These are phyloP conservation scores for Onychomys torridus DNA, from an alignment of 2,797 vertebrate genomes.

Conservation along the genomic window DNA sequence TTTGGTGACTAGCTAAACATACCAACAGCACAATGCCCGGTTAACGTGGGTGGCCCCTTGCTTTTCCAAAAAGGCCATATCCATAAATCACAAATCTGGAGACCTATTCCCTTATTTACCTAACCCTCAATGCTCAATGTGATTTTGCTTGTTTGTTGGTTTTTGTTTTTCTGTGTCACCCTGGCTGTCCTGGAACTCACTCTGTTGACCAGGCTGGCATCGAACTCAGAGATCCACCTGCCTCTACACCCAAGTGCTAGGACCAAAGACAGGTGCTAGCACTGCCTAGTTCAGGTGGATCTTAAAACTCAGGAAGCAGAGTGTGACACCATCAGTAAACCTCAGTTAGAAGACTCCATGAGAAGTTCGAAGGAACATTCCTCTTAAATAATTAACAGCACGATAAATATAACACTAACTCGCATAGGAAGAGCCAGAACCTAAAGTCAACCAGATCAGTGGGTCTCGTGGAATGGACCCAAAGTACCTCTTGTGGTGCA, in stretches of 20 bases:
- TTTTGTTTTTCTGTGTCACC: background rate
- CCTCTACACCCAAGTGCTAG: background rate
- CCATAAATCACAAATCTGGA: background rate
- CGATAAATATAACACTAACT: background rate
- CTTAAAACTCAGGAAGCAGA: conserved; percentile 15
- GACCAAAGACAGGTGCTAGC: background rate
- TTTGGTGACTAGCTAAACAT: background rate
- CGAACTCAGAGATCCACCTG: background rate
- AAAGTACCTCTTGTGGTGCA: background rate
- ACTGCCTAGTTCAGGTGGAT: too few relatives aligned
- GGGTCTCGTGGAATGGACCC: background rate
- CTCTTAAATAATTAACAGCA: background rate
- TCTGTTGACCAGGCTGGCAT: background rate
- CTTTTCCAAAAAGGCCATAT: background rate
- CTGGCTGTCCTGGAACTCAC: background rate
- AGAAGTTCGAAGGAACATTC: background rate
- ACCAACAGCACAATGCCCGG: background rate
- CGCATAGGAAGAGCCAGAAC: background rate
- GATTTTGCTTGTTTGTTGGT: background rate
- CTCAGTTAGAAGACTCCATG: background rate
- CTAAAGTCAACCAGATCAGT: background rate
- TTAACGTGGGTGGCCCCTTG: background rate
- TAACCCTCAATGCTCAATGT: background rate
- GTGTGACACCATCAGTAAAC: background rate
- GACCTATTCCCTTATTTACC: background rate